These are phyloP conservation scores for Troides aeacus DNA, from an alignment of 2,888 invertebrate genomes.

Conservation along the genomic window DNA sequence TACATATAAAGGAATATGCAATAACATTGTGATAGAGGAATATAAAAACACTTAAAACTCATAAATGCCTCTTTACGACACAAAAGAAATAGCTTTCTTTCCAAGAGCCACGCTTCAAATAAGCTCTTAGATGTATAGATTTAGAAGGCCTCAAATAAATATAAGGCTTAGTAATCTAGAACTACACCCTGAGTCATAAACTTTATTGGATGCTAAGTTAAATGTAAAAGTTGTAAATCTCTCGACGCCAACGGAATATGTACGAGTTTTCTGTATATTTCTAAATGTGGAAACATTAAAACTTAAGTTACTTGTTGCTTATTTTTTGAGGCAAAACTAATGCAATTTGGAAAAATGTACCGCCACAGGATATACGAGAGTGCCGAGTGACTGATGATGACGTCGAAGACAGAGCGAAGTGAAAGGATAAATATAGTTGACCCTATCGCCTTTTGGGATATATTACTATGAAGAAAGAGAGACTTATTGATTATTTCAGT, in stretches of 20 bases:
- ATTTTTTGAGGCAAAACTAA: too few species aligned
- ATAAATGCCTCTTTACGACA: slow-evolving; percentile 8
- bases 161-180: slow-evolving; percentile 32
- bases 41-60: slow-evolving; percentile 9
- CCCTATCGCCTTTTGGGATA: too few species aligned
- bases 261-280: neutral
- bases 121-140: slow-evolving; percentile 8
- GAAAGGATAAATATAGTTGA: too few species aligned
- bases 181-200: slow-evolving; percentile 51
- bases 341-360: too few species aligned
- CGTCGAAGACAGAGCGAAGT: too few species aligned
- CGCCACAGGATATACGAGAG: too few species aligned
- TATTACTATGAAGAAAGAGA: too few species aligned
- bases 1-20: neutral
- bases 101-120: neutral
- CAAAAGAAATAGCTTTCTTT: slow-evolving; percentile 5
- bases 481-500: too few species aligned
- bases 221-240: slow-evolving; percentile 40
- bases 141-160: slow-evolving; percentile 17
- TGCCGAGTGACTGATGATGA: too few species aligned
- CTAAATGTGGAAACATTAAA: neutral
- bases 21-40: slow-evolving; percentile 1
- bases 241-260: neutral
- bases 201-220: slow-evolving; percentile 44
- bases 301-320: neutral